phyloP scores from a whole-genome alignment of 2,888 invertebrate genomes.

The Heliconius sara region DNA sequence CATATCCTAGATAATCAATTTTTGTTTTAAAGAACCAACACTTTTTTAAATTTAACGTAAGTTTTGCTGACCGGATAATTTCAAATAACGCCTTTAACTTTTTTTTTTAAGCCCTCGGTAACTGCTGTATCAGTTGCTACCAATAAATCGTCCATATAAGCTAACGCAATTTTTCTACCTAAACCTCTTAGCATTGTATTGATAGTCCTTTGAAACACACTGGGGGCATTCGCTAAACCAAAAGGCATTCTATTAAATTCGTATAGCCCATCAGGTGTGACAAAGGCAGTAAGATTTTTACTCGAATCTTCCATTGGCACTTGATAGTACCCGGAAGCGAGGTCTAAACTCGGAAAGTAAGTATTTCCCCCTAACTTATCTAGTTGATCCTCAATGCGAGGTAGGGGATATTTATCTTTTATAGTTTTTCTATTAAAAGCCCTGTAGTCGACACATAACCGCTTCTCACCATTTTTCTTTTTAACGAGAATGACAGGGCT shows the following conservation, averaged over 20 bases:
- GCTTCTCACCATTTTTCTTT: not conserved
- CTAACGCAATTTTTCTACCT: not conserved
- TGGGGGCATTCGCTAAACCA: slow-evolving; percentile 56
- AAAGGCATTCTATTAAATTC: slow-evolving; percentile 38
- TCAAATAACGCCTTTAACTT: not conserved
- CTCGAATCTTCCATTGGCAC: slow-evolving; percentile 38
- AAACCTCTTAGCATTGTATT: slow-evolving; percentile 46
- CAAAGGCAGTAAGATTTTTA: slow-evolving; percentile 39
- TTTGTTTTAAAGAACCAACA: not conserved
- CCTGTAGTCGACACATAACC: not conserved
- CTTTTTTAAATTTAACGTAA: not conserved
- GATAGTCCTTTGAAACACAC: slow-evolving; percentile 55
- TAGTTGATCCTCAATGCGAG: too few relatives aligned
- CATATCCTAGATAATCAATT: not conserved
- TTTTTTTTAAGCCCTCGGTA: not conserved
- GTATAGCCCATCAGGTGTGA: slow-evolving; percentile 18
- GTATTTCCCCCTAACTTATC: not conserved
- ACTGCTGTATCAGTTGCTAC: not conserved
- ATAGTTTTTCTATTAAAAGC: not conserved
- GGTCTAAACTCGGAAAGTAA: slow-evolving; percentile 36
- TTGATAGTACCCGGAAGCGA: slow-evolving; percentile 40
- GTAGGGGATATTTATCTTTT: too few relatives aligned
- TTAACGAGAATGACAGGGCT: not conserved
- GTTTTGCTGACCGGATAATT: not conserved
- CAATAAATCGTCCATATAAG: slow-evolving; percentile 3